Evolutionary conservation across 1,140 invertebrate genomes (phyloP), one percentile per base, ranked within the genome.

Genomic region (Pachyrhynchus sulphureomaculatus): DNA sequence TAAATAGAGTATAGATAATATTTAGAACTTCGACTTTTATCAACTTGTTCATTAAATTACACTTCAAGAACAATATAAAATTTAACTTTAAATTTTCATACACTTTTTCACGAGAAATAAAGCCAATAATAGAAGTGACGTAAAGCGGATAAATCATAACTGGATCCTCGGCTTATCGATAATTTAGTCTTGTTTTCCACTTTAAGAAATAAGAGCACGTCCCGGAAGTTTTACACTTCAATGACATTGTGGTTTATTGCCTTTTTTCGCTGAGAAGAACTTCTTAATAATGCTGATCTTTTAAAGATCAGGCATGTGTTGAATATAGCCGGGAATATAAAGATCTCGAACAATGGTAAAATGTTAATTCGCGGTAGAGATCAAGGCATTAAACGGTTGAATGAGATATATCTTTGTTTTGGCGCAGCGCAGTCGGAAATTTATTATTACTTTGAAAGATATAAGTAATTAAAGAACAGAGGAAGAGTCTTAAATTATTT

Each of bases 251-350:
- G 61, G 62, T 66, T 68, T 69, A 69, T 69, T 69, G 62, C 62
- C 55, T 66, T 68, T 62, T 68, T 65, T 53, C 32, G 39, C 34
- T 42, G 37, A 4, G 18, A 15, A 56, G 47, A 57, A 62, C 59
- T 37, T 42, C 49, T 64, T 64, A 68, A 68, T 67, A 68, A 64
- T 48, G 45, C 62, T 68, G 65, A 68, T 68, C 67, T 68, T 68
- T 68, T 62, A 68, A 68, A 68, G 67, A 68, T 68, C 64, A 64
- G 58, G 51, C 64, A 64, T 67, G 64, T 66, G 67, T 68, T 68
- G 64, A 65, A 64, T 66, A 68, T 65, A 64, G 65, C 55, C 33
- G 57, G 54, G 65, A 67, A 59, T 68, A 66, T 67, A 67, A 67
- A 68, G 56, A 60, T 55, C 52, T 53, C 29, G 29, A 21, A 67